Base-by-base conservation (phyloP, 1,140 invertebrate genomes). In the Drosophila navojoa region DNA sequence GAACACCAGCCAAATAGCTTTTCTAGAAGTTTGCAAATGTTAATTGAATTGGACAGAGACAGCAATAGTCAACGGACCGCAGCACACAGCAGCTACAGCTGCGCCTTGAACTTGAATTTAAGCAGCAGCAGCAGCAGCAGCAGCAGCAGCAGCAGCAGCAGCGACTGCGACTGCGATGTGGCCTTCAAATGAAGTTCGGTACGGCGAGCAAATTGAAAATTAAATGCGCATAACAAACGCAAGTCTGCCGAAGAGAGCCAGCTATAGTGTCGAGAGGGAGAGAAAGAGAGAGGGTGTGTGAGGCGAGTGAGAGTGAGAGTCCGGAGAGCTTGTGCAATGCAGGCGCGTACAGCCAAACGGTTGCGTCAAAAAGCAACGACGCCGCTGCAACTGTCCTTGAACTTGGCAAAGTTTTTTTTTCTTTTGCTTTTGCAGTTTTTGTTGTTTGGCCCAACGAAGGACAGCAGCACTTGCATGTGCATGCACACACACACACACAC, bases 61-160 rank as follows among this genome's bases (percentile, higher is more conserved):
- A 40, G 27, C 4, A 42, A 5, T 44, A 44, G 27, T 3, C 27
- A 29, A 4, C 27, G n/a, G 19, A 22, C 2, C 19, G 9, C 29
- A 10, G 27, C 25, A 53, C 2, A 35, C n/a, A 45, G 15, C 35
- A 59, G 22, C 19, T 50, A 22, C 72, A 67, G 58, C 38, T 77
- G 58, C 13, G 66, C 79, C 79, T 82, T 82, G 79, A 82, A 82
- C 79, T 82, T 84, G 80, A 82, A 82, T 82, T 75, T 67, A 22
- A 42, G 38, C 60, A 22, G 19, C 3, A 22, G 19, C 2, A 19
- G 19, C 19, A 19, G 19, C 19, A 63, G 67, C 44, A 71, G 29
- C 25, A 55, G 55, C 53, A 42, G 47, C 35, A 50, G 57, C 40
- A 49, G 54, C 55, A 38, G 59, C 40, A 40, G 16, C 59, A 11